Evolutionary conservation across 2,113 vertebrate species (phyloP).

Genomic region (Catharus fuscescens): DNA sequence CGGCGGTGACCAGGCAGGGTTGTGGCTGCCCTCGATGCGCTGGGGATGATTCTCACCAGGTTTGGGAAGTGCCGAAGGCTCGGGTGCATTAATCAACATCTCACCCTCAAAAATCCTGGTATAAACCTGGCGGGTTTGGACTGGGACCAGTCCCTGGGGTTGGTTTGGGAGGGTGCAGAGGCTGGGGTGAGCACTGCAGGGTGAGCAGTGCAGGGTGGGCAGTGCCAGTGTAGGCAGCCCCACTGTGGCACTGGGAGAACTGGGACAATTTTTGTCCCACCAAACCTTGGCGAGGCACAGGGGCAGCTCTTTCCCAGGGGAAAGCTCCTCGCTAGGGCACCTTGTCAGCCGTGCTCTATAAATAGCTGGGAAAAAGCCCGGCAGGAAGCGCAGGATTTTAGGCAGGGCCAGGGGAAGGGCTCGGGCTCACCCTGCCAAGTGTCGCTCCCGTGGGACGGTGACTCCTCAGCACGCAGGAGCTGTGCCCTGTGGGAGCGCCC

Average conservation of each 20-base stretch:
- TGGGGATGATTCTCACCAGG: not conserved
- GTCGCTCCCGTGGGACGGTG: not conserved
- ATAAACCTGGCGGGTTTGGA: accelerated
- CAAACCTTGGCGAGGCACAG: accelerated
- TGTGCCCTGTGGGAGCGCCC: not conserved
- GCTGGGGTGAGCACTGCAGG: not conserved
- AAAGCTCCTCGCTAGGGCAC: not conserved
- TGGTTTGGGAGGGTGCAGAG: too few relatives aligned
- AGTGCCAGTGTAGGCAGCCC: too few relatives aligned
- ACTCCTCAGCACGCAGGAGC: not conserved
- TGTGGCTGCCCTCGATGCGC: accelerated
- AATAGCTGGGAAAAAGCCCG: conserved; percentile 18
- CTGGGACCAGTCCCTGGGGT: not conserved
- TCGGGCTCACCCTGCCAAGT: not conserved
- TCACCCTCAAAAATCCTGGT: not conserved
- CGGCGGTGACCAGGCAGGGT: accelerated
- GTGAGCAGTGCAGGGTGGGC: too few relatives aligned
- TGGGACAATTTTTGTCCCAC: not conserved
- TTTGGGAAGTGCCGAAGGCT: not conserved
- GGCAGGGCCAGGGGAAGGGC: conserved; percentile 35
- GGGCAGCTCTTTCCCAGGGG: not conserved
- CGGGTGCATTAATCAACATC: accelerated
- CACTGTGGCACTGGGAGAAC: not conserved
- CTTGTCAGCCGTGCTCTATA: conserved; percentile 7
- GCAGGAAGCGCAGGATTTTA: not conserved